phyloP scores from a whole-genome alignment of 2,888 invertebrate genomes.

The Ennomos erosarius region DNA sequence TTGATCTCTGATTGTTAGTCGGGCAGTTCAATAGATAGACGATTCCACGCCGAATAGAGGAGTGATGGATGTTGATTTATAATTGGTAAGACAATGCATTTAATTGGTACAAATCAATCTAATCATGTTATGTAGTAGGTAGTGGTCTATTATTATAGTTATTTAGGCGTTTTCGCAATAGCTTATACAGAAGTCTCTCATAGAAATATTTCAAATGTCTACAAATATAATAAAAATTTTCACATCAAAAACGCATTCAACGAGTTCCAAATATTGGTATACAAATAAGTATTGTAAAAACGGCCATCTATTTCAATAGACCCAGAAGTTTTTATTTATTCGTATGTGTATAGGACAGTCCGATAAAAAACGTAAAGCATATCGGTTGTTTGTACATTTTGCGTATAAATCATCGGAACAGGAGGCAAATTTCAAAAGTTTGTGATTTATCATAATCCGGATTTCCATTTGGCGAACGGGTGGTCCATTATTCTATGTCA shows the following conservation, averaged over 20 bases:
- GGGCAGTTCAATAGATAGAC: slow-evolving; percentile 10
- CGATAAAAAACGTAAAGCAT: slow-evolving; percentile 57
- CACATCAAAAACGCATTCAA: slow-evolving; percentile 1
- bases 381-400: slow-evolving; percentile 68
- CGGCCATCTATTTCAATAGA: slow-evolving; percentile 39
- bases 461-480: slow-evolving; percentile 80
- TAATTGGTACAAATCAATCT: not conserved
- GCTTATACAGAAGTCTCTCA: too few relatives aligned
- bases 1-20: slow-evolving; percentile 52
- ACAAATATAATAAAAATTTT: not conserved
- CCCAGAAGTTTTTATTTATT: slow-evolving; percentile 30
- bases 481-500: slow-evolving; percentile 83
- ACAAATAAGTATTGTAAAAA: slow-evolving; percentile 28
- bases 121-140: too few relatives aligned
- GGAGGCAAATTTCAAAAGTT: slow-evolving; percentile 81
- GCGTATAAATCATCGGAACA: slow-evolving; percentile 76
- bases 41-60: slow-evolving; percentile 12
- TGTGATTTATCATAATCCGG: slow-evolving; percentile 83
- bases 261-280: slow-evolving; percentile 11
- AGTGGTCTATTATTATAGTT: too few relatives aligned
- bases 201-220: too few relatives aligned
- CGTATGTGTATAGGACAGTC: slow-evolving; percentile 43
- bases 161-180: too few relatives aligned
- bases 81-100: slow-evolving; percentile 15
- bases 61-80: slow-evolving; percentile 18